Evolutionary conservation across 2,888 invertebrate genomes (phyloP).

Genomic region (Cheiracanthium punctorium): DNA sequence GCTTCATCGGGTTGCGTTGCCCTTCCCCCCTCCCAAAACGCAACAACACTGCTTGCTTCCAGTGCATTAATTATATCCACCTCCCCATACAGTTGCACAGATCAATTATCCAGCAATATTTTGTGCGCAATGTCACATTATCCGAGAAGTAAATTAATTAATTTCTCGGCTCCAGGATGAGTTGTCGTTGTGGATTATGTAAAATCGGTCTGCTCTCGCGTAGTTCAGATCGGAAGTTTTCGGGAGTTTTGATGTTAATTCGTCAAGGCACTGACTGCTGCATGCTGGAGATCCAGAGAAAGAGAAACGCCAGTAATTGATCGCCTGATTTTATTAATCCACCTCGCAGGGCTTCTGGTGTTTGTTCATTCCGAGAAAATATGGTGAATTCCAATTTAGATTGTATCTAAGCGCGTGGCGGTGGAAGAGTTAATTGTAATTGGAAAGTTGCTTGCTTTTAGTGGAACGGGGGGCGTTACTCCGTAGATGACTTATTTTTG

Average conservation of each 20-base stretch:
- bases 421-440: neutral
- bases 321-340: conserved; percentile 10
- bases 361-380: conserved; percentile 1
- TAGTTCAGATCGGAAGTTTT: neutral
- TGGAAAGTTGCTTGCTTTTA: neutral
- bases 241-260: conserved; percentile 14
- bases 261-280: neutral
- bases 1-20: neutral
- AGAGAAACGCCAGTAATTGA: neutral
- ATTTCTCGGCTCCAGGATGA: conserved; percentile 3
- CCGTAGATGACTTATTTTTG: neutral
- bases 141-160: conserved; percentile 16
- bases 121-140: conserved; percentile 24
- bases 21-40: neutral
- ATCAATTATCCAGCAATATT: conserved; percentile 21
- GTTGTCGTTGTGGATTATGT: conserved; percentile 18
- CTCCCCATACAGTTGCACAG: neutral
- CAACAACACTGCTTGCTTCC: neutral
- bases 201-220: neutral
- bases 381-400: neutral
- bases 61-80: conserved; percentile 19
- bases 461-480: neutral
- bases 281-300: neutral
- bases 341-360: neutral
- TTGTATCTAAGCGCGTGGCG: neutral